Percentiles rank a stretch among this genome's conserved stretches.
Conservation (phyloP, 2,797 vertebrate species). For the Chiroxiphia lanceolata region DNA sequence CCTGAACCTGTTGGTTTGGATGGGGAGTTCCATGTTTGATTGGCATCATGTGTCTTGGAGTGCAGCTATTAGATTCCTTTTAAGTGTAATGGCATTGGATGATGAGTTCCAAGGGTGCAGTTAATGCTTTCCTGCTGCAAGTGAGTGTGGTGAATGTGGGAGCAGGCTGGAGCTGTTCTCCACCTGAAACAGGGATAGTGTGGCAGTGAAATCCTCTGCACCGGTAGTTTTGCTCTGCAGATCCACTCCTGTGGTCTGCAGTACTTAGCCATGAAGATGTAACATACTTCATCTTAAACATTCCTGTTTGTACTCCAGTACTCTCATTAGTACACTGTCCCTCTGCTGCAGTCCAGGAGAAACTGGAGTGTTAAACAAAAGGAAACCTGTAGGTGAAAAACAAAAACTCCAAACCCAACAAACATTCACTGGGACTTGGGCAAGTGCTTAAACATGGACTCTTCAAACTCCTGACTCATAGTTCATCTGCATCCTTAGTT, state of each 20-base stretch:
- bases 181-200: background rate
- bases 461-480: background rate
- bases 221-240: background rate
- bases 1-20: background rate
- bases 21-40: background rate
- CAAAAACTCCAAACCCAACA: background rate
- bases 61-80: background rate
- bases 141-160: fast-evolving
- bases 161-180: background rate
- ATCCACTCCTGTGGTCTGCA: background rate
- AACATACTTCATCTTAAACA: background rate
- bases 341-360: background rate
- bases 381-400: background rate
- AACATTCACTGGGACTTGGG: background rate
- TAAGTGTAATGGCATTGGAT: background rate
- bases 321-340: background rate
- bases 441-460: background rate
- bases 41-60: background rate
- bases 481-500: background rate
- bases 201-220: background rate
- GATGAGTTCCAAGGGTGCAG: background rate
- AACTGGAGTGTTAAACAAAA: background rate
- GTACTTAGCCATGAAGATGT: background rate
- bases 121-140: background rate
- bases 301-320: background rate